These are phyloP conservation scores for Bemisia tabaci DNA, from an alignment of 1,140 invertebrate genomes.

Conservation along the genomic window DNA sequence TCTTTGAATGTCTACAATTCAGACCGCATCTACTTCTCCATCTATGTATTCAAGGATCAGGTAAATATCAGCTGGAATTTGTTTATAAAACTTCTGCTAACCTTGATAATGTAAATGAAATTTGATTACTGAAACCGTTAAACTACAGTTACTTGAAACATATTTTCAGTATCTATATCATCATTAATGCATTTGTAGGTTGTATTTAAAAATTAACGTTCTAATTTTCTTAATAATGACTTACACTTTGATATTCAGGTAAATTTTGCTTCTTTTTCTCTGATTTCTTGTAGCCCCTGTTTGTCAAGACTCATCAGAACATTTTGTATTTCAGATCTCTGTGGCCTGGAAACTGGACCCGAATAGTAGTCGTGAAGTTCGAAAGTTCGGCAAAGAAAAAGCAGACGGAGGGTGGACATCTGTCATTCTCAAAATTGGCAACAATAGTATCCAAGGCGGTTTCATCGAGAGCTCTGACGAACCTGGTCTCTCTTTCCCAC, in stretches of 20 bases:
- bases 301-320: too few relatives aligned
- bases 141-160: too few relatives aligned
- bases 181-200: background rate
- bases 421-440: conserved; percentile 39
- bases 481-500: conserved; percentile 30
- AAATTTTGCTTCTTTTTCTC: too few relatives aligned
- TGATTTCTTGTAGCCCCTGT: too few relatives aligned
- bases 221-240: too few relatives aligned
- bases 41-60: conserved; percentile 52
- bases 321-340: conserved; percentile 16
- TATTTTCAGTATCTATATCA: background rate
- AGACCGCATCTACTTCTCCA: conserved; percentile 41
- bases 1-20: conserved; percentile 31
- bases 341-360: conserved; percentile 22
- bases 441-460: conserved; percentile 39
- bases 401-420: conserved; percentile 52
- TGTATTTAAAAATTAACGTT: background rate
- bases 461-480: conserved; percentile 32
- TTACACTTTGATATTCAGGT: too few relatives aligned
- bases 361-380: conserved; percentile 7
- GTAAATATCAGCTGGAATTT: conserved; percentile 46
- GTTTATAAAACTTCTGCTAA: too few relatives aligned
- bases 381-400: conserved; percentile 41
- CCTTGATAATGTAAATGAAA: too few relatives aligned
- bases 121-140: too few relatives aligned